Base-by-base conservation (phyloP, 1,140 invertebrate species). In the Sycophila sp. region DNA sequence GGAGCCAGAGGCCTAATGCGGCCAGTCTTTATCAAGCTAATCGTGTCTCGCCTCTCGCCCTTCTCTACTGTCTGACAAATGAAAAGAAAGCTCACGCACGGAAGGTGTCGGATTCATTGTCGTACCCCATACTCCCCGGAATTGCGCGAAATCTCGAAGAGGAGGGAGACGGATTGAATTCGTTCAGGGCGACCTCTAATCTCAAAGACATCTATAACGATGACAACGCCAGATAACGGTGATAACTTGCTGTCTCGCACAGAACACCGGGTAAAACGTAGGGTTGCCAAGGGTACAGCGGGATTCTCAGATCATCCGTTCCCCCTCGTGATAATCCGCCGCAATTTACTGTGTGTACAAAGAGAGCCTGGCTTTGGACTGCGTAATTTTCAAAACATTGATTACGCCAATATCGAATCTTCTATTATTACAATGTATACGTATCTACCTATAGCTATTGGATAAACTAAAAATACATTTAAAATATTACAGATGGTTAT, bases 161-260 rank as follows among this genome's bases (percentile, higher is more conserved):
- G 13, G 38, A 7, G 2, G 17, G n/a, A 19, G 42, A 24, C 6
- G 24, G 49, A 6, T 77, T 53, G 55, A 79, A 76, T 76, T 77
- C 74, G 74, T 76, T 56, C 73, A n/a, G 60, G 71, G 60, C 75
- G 74, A 77, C 79, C 75, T 77, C 75, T 80, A 80, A 81, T 82
- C 79, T 81, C 72, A 58, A 70, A 75, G 70, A 79, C 77, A 81
- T 81, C 76, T 77, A 80, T 79, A 81, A 76, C 74, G 78, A 78
- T 78, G 77, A 78, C 77, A 77, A 75, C 69, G 58, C 62, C 71
- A 76, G 77, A 77, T 75, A 79, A 78, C 77, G 71, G 70, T 69
- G 70, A 77, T 76, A 73, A 74, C 66, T 72, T 62, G 64, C 76
- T 76, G 76, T 77, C 73, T 72, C 62, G 55, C 47, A 66, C 77